phyloP scores from a whole-genome alignment of 2,113 vertebrate genomes.

The Puffinus mauretanicus region DNA sequence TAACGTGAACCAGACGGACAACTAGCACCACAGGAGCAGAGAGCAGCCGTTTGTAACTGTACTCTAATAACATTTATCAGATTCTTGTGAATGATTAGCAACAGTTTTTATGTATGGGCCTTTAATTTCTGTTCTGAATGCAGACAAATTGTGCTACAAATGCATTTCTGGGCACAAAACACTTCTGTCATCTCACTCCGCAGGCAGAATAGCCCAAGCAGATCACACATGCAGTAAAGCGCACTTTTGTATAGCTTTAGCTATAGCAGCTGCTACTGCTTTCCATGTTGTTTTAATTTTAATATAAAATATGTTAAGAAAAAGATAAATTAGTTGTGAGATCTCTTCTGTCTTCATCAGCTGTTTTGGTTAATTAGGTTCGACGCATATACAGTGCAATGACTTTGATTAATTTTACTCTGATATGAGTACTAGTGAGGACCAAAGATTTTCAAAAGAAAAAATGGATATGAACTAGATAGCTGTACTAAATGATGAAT shows the following conservation, averaged over 20 bases:
- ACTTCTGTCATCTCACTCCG: not conserved
- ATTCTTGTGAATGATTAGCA: not conserved
- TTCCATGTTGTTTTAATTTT: not conserved
- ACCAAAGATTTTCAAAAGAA: not conserved
- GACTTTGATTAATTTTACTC: constrained; percentile 24
- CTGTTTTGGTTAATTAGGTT: constrained; percentile 22
- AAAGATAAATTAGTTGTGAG: constrained; percentile 11
- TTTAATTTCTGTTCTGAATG: not conserved
- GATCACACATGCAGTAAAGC: not conserved
- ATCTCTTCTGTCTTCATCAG: constrained; percentile 10
- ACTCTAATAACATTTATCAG: not conserved
- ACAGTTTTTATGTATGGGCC: not conserved
- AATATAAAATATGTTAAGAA: not conserved
- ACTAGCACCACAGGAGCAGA: not conserved
- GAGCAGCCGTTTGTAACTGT: not conserved
- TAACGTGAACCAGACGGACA: not conserved
- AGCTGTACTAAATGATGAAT: not conserved
- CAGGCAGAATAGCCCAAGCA: not conserved
- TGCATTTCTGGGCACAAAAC: not conserved
- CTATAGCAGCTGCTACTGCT: not conserved
- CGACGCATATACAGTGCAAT: not conserved
- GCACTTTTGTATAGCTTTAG: not conserved
- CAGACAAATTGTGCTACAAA: not conserved
- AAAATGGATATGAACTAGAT: not conserved
- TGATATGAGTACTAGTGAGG: not conserved